Evolutionary conservation across 1,140 invertebrate genomes (phyloP).

Genomic region (Ruditapes philippinarum): DNA sequence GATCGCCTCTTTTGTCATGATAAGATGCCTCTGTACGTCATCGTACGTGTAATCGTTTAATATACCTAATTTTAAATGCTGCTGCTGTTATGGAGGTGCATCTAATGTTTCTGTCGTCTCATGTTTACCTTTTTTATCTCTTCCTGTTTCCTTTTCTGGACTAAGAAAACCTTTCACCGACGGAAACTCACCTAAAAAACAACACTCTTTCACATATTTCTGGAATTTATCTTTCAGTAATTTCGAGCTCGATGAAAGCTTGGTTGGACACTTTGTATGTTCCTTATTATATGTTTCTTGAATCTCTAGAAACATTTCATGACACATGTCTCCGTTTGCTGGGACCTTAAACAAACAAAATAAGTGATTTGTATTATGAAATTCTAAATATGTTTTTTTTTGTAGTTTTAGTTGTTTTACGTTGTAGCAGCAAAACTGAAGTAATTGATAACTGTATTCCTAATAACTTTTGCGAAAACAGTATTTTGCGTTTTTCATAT

Average conservation of each 20-base stretch:
- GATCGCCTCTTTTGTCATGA: background rate
- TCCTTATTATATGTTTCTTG: background rate
- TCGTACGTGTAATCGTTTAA: background rate
- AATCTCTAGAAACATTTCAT: background rate
- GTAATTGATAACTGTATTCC: too few relatives aligned
- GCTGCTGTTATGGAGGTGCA: background rate
- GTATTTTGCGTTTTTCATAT: too few relatives aligned
- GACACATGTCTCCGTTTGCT: background rate
- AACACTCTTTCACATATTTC: background rate
- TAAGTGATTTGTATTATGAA: too few relatives aligned
- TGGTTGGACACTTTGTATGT: background rate
- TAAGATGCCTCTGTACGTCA: background rate
- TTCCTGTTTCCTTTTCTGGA: too few relatives aligned
- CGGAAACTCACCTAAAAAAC: slow-evolving; percentile 13
- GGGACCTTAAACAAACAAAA: background rate
- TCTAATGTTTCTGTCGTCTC: background rate
- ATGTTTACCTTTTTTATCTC: too few relatives aligned
- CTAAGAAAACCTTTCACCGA: background rate
- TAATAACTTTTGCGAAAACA: too few relatives aligned
- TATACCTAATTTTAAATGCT: too few relatives aligned
- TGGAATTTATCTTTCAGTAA: background rate
- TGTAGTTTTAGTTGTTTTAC: too few relatives aligned
- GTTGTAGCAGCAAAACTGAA: too few relatives aligned
- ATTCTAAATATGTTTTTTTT: too few relatives aligned
- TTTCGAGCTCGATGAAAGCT: background rate